Evolutionary conservation across 2,888 invertebrate species (phyloP).

Genomic region (Caenorhabditis panamensis): DNA sequence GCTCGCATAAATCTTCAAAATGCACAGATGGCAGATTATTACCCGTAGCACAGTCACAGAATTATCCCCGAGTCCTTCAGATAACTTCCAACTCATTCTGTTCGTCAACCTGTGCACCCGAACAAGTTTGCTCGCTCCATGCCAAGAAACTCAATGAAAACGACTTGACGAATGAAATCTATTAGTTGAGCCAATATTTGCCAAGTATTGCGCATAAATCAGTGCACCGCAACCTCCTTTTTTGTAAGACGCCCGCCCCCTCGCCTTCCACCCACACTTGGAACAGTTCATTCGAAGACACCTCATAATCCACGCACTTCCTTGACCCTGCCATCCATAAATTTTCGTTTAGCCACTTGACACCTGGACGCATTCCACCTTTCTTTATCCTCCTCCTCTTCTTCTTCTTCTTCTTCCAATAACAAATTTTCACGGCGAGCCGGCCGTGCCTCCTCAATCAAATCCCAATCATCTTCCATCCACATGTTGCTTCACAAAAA

Average conservation of each 20-base stretch:
- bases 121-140: conserved; percentile 13
- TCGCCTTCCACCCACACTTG: neutral
- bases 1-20: too few relatives aligned
- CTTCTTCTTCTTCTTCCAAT: conserved; percentile 25
- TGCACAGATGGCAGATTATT: too few relatives aligned
- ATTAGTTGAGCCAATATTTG: conserved; percentile 64
- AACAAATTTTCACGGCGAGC: conserved; percentile 42
- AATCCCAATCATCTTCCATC: conserved; percentile 44
- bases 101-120: neutral
- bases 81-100: too few relatives aligned
- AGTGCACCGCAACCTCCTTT: conserved; percentile 15
- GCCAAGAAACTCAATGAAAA: conserved; percentile 42
- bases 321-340: conserved; percentile 45
- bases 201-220: conserved; percentile 44
- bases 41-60: too few relatives aligned
- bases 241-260: conserved; percentile 12
- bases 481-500: conserved; percentile 40
- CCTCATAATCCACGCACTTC: conserved; percentile 23
- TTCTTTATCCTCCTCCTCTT: neutral
- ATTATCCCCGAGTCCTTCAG: too few relatives aligned
- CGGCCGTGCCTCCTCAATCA: conserved; percentile 23
- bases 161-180: conserved; percentile 39
- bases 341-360: conserved; percentile 53
- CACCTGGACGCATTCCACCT: conserved; percentile 37
- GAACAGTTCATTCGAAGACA: neutral